A percentile compares a stretch with the other conserved stretches of the same genome.
Evolutionary conservation across 2,113 vertebrate genomes (phyloP).

Genomic region (Apaloderma vittatum): DNA sequence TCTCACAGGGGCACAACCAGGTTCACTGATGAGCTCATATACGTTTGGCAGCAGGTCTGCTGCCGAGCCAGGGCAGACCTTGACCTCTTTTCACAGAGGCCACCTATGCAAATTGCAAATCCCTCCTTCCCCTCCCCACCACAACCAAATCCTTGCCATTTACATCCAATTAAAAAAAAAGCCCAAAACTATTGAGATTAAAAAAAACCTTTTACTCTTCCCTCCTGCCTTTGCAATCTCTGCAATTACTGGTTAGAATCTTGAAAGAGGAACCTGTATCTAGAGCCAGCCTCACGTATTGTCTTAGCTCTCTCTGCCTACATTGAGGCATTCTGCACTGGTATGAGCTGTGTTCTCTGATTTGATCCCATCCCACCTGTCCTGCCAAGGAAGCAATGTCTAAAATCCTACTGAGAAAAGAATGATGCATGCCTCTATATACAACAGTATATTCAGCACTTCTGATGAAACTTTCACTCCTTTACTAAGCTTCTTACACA

Average conservation of each 20-base stretch:
- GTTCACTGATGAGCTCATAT: neutral
- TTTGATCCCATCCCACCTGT: neutral
- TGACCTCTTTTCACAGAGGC: neutral
- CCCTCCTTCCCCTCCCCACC: neutral
- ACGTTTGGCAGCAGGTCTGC: neutral
- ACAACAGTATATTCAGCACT: neutral
- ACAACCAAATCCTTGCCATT: neutral
- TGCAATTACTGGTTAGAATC: neutral
- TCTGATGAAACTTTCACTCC: neutral
- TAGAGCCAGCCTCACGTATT: neutral
- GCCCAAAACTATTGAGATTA: neutral
- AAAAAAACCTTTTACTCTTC: neutral
- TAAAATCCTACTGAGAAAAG: neutral
- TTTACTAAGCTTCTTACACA: neutral
- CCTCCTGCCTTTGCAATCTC: neutral
- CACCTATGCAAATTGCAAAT: neutral
- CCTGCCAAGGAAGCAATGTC: neutral
- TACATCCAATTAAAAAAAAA: neutral
- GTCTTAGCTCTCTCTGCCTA: neutral
- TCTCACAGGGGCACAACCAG: neutral
- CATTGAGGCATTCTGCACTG: neutral
- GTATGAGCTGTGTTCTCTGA: neutral
- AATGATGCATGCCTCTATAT: neutral
- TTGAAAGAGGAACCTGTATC: neutral
- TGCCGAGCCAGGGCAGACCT: neutral